Evolutionary conservation across 2,113 vertebrate species (phyloP).

Genomic region (Gasterosteus aculeatus): DNA sequence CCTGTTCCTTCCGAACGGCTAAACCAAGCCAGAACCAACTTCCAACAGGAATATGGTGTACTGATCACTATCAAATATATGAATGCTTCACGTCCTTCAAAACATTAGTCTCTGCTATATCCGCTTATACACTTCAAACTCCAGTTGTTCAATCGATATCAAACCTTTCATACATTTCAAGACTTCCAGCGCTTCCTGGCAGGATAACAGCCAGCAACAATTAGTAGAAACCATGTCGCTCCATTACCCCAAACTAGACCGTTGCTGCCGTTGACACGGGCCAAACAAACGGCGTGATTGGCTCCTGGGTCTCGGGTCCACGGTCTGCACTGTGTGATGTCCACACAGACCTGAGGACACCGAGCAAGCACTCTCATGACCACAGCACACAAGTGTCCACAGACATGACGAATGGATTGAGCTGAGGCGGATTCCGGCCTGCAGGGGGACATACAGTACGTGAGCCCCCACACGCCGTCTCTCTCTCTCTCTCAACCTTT

Average conservation of each 20-base stretch:
- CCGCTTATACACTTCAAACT: too few relatives aligned
- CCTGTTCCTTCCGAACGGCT: too few relatives aligned
- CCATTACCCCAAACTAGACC: conserved; percentile 23
- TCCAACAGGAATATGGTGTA: too few relatives aligned
- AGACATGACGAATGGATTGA: conserved; percentile 8
- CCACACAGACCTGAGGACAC: background rate
- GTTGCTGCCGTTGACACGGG: conserved; percentile 16
- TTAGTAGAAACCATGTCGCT: conserved; percentile 17
- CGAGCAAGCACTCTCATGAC: background rate
- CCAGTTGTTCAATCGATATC: too few relatives aligned
- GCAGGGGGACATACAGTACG: conserved; percentile 3
- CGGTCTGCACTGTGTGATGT: background rate
- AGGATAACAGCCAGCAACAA: conserved; percentile 15
- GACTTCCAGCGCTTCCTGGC: conserved; percentile 13
- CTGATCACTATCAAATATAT: too few relatives aligned
- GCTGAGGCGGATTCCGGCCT: conserved; percentile 15
- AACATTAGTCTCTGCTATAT: too few relatives aligned
- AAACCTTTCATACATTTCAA: conserved; percentile 30
- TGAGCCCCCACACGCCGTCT: background rate
- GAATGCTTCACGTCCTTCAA: too few relatives aligned
- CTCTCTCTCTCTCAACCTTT: background rate
- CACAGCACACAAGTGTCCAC: conserved; percentile 13
- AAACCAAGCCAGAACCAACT: too few relatives aligned
- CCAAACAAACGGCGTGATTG: background rate
- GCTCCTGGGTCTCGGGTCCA: background rate